These are phyloP conservation scores for Drosophila nebulosa DNA, from an alignment of 1,140 invertebrate species.

Conservation along the genomic window DNA sequence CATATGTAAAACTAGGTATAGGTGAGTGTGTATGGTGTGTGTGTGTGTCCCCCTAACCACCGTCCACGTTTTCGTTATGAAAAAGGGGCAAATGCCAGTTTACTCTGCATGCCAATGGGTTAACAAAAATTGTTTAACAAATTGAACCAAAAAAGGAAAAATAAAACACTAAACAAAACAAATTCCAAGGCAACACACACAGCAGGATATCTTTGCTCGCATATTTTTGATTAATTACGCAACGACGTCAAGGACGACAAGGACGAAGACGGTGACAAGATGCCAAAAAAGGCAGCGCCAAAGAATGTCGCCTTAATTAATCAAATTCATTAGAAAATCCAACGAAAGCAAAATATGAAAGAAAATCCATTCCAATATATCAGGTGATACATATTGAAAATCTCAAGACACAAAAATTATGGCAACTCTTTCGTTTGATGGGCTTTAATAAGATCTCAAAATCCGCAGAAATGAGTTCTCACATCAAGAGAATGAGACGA, in stretches of 20 bases:
- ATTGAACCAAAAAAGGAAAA: constrained; percentile 11
- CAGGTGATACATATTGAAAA: neutral
- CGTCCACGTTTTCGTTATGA: no score
- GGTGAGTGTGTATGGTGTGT: constrained; percentile 21
- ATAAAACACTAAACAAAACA: constrained; percentile 21
- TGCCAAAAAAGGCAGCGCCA: constrained; percentile 36
- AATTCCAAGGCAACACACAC: constrained; percentile 64
- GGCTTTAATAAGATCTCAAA: no score
- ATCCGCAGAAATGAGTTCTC: no score
- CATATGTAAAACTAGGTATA: neutral
- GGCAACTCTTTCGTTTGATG: no score
- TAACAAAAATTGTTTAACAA: constrained; percentile 38
- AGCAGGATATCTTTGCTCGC: constrained; percentile 40
- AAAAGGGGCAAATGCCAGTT: neutral
- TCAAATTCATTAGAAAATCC: constrained; percentile 64
- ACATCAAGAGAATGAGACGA: no score
- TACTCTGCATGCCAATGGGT: constrained; percentile 31
- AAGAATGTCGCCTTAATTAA: constrained; percentile 65
- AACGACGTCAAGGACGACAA: neutral
- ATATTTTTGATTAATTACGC: constrained; percentile 72
- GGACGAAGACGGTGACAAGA: neutral
- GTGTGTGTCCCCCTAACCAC: constrained; percentile 13
- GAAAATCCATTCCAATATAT: neutral
- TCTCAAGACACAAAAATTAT: neutral
- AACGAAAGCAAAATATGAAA: neutral